phyloP scores from a whole-genome alignment of 1,140 invertebrate species.

The Vanessa tameamea region DNA sequence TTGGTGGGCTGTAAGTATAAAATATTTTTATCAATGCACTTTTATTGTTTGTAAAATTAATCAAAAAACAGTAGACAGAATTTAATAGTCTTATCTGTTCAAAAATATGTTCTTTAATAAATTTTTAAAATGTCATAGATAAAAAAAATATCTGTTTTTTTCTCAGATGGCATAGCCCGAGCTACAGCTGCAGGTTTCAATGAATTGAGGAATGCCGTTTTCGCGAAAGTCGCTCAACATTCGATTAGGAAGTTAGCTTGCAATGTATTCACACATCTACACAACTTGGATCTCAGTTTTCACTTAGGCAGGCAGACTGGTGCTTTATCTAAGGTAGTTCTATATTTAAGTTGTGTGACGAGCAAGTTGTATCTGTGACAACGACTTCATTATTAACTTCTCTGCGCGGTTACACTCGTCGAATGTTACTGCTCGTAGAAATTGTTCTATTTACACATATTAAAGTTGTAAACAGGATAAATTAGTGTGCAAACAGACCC shows the following conservation, averaged over 20 bases:
- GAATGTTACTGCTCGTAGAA: too few species aligned
- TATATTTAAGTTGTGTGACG: not conserved
- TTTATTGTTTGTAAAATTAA: not conserved
- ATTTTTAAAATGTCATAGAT: too few species aligned
- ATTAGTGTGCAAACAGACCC: too few species aligned
- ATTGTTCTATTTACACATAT: too few species aligned
- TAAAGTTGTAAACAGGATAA: too few species aligned
- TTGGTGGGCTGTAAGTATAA: constrained; percentile 93
- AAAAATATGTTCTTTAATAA: too few species aligned
- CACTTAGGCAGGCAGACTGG: constrained; percentile 97
- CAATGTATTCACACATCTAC: constrained; percentile 98
- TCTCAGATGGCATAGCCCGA: constrained; percentile 94
- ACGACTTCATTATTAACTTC: not conserved
- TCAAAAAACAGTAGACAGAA: too few species aligned
- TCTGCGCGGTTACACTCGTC: not conserved
- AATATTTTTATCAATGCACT: not conserved
- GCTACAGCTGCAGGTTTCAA: constrained; percentile 95
- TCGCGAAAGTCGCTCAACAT: constrained; percentile 98
- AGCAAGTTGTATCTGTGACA: not conserved
- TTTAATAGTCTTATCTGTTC: too few species aligned
- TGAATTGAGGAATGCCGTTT: constrained; percentile 98
- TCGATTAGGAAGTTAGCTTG: constrained; percentile 96
- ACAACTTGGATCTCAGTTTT: constrained; percentile 96
- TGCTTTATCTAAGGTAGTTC: constrained; percentile 79
- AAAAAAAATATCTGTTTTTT: not conserved